Base-by-base conservation (phyloP, 1,140 invertebrate species). In the Drosophila busckii region DNA sequence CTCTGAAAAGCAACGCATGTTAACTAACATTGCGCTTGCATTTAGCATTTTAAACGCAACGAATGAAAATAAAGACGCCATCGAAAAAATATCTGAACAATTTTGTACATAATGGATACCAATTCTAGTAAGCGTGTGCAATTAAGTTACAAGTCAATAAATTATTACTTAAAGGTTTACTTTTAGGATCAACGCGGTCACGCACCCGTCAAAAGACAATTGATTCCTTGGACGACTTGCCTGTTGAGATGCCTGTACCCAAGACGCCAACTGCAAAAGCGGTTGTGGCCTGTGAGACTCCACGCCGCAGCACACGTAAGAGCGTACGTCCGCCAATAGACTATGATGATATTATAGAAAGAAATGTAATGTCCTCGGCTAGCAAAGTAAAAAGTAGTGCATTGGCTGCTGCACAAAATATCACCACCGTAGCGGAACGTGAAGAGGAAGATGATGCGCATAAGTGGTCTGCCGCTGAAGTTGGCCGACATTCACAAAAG, bases 301-400 rank as follows among this genome's bases (percentile, higher is more conserved):
- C 84, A 1, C 16, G 84, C 1, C 70, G 84, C 17, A 86, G 84
- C 20, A 37, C 52, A 1, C 64, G 84, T 0, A 86, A 86, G 29
- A 86, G 84, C 26, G 53, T 86, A 1, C 76, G 75, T 2, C 84
- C 84, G 0, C 25, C 34, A 0, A 37, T 61, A 15, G 84, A 86
- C 34, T 86, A 86, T 29, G 67, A 60, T 2, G 78, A 86, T 7
- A 86, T 86, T 8, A 62, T 86, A 4, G 48, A 49, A n/a, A 52
- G 35, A 4, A 54, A 42, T 32, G 0, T 6, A 13, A 8, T 42
- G 17, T 46, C 66, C 6, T 83, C 76, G 4, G 32, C 60, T 3
- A 68, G 45, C 29, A 82, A 78, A 20, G 16, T 6, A 41, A 17
- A 3, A 29, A 19, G n/a, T 15, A 41, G 10, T 0, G 23, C 13